Base-by-base conservation (phyloP, 2,797 vertebrate genomes). In the Phataginus tricuspis region DNA sequence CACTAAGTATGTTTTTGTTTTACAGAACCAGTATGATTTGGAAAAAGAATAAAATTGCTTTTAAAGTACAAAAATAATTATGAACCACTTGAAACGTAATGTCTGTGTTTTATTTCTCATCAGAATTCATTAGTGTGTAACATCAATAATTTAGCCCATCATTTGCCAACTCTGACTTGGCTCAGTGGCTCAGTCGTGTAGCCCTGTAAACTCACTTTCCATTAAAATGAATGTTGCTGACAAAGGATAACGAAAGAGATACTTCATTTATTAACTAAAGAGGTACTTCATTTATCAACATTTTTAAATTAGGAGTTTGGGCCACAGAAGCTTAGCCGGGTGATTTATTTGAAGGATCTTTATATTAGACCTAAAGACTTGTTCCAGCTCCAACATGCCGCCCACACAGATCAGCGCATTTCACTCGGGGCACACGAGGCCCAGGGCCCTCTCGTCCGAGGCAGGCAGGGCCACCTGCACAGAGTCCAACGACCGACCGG, bases 91-190 rank as follows among this genome's bases (percentile, higher is more conserved):
- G 98, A 99, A 99, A 99, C 98, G 98, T 99, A 99, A 99, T 99
- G 99, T 99, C 99, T 99, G 98, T 99, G 99, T 99, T 99, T 99
- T 99, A 99, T 99, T 99, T 99, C 99, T 99, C 99, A 99, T 99
- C 99, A 99, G 99, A 99, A 99, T 99, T 99, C 99, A 99, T 99
- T 99, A 99, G 99, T 98, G 99, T 99, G 99, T 99, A 99, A 99
- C 99, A 99, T 99, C 99, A 99, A 99, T 99, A 99, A 99, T 99
- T 99, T 99, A 99, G 99, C 98, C 99, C 99, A 98, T 99, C 99
- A 99, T 99, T 99, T 99, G 99, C 99, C 98, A 99, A 98, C 99
- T 99, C 98, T 99, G 99, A 98, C 99, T 99, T 99, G 99, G 99
- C 98, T 99, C 99, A 99, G 98, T 99, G 99, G 99, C 99, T 99